Percentiles rank a stretch among this genome's conserved stretches.
phyloP scores from a whole-genome alignment of 2,888 invertebrate genomes.

The Hyposoter dolosus region DNA sequence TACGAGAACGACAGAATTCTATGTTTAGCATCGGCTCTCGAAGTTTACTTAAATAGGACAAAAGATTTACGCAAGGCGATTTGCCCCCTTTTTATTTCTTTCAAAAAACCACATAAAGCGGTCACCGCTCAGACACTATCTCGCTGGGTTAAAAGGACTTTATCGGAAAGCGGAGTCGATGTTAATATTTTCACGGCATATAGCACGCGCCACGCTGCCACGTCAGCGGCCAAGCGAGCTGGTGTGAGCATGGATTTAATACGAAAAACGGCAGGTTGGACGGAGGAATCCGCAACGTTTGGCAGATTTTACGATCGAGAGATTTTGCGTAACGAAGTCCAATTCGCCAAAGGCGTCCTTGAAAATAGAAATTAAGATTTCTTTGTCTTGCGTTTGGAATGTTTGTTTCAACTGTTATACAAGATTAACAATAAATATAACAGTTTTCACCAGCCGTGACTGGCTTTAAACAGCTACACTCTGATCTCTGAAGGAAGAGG shows the following conservation, averaged over 20 bases:
- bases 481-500: conserved; percentile 32
- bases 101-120: conserved; percentile 57
- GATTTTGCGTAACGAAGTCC: conserved; percentile 17
- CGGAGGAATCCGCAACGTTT: conserved; percentile 58
- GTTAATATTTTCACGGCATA: conserved; percentile 54
- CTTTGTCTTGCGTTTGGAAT: conserved; percentile 14
- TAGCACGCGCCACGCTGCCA: conserved; percentile 66
- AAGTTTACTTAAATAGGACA: conserved; percentile 53
- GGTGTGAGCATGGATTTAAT: no score
- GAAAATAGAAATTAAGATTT: conserved; percentile 8
- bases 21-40: conserved; percentile 55
- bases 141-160: conserved; percentile 60
- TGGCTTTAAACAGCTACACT: conserved; percentile 53
- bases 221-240: conserved; percentile 58
- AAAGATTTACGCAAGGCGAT: conserved; percentile 35
- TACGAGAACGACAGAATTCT: conserved; percentile 46
- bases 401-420: conserved; percentile 28
- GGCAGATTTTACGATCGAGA: conserved; percentile 47
- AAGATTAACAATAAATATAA: conserved; percentile 24
- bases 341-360: conserved; percentile 31
- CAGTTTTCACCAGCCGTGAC: conserved; percentile 36
- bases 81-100: conserved; percentile 55
- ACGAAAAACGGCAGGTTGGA: no score
- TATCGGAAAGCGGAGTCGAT: conserved; percentile 47
- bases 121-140: conserved; percentile 58